Evolutionary conservation across 1,140 invertebrate species (phyloP).

Genomic region (Drosophila fuyamai): DNA sequence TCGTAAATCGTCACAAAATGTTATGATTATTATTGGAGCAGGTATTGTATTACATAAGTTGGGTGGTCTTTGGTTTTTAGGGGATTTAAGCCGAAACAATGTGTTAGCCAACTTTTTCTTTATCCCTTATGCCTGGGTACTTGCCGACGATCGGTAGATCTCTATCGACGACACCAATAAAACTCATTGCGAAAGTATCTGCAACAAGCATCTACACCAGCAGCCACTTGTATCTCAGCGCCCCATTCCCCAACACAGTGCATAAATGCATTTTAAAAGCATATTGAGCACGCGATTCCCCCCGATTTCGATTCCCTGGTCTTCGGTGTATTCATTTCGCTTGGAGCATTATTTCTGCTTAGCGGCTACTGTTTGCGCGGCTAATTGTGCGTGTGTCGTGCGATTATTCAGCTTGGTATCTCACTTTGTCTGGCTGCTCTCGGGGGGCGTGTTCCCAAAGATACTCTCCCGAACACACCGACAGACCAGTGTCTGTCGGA

Average conservation of each 20-base stretch:
- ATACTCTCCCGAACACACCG: constrained; percentile 43
- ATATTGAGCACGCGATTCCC: constrained; percentile 51
- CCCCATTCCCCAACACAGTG: constrained; percentile 21
- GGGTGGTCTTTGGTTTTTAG: constrained; percentile 30
- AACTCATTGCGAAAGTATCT: constrained; percentile 71
- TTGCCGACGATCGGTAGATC: constrained; percentile 24
- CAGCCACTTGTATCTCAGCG: constrained; percentile 27
- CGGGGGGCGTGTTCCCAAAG: constrained; percentile 69
- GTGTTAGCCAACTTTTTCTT: neutral
- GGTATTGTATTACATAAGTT: constrained; percentile 38
- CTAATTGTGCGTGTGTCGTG: constrained; percentile 70
- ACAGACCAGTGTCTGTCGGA: too few species aligned
- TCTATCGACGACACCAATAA: constrained; percentile 64
- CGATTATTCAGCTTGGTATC: constrained; percentile 70
- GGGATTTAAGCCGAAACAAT: neutral
- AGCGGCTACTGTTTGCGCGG: constrained; percentile 36
- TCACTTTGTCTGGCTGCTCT: constrained; percentile 70
- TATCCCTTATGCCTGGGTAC: neutral
- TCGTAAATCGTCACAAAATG: constrained; percentile 72
- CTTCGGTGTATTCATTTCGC: constrained; percentile 43
- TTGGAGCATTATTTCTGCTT: constrained; percentile 41
- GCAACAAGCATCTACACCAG: constrained; percentile 57
- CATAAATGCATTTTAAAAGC: constrained; percentile 77
- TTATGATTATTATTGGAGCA: constrained; percentile 45
- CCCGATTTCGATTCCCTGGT: constrained; percentile 8